phyloP scores from a whole-genome alignment of 2,888 invertebrate species.

The Lasioglossum morio region DNA sequence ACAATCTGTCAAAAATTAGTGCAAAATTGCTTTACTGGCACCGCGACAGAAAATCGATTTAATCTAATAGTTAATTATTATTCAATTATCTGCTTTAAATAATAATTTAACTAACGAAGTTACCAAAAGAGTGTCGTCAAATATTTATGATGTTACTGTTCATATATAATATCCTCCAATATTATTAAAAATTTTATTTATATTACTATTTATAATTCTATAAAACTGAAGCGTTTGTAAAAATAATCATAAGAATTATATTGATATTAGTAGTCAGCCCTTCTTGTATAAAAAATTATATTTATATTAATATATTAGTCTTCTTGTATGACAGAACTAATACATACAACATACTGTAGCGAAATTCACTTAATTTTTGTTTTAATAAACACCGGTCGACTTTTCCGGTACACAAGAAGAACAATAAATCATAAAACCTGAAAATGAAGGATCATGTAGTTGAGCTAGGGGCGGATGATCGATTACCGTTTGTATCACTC shows the following conservation, averaged over 20 bases:
- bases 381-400: background rate
- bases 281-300: background rate
- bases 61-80: background rate
- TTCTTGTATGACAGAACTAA: background rate
- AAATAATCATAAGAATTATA: background rate
- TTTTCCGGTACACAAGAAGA: slow-evolving; percentile 4
- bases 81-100: background rate
- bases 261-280: background rate
- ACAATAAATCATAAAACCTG: slow-evolving; percentile 45
- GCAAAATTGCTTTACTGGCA: background rate
- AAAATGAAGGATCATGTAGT: slow-evolving; percentile 36
- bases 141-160: background rate
- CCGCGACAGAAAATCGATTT: background rate
- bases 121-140: background rate
- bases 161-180: background rate
- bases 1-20: background rate
- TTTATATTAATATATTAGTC: background rate
- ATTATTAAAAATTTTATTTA: background rate
- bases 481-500: slow-evolving; percentile 32
- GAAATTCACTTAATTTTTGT: slow-evolving; percentile 7
- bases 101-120: background rate
- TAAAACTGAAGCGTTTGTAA: background rate
- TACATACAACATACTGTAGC: too few species aligned
- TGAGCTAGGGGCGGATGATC: slow-evolving; percentile 31
- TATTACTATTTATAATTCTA: background rate